phyloP scores from a whole-genome alignment of 2,113 vertebrate species.

The Oreochromis aureus region DNA sequence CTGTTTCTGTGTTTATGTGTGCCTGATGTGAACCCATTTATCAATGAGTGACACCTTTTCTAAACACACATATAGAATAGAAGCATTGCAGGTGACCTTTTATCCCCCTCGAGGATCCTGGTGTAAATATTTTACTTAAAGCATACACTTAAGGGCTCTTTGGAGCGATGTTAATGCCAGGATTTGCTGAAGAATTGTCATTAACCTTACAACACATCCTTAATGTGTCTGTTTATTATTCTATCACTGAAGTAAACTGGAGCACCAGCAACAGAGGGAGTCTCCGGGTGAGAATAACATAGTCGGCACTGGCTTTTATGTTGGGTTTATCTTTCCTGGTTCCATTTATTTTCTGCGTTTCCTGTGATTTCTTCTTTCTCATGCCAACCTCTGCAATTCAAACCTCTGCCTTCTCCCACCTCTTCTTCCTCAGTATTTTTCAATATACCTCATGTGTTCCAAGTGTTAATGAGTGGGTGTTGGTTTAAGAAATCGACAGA shows the following conservation, averaged over 20 bases:
- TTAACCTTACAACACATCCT: conserved; percentile 9
- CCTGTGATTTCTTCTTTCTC: neutral
- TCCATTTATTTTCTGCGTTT: neutral
- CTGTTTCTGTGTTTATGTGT: conserved; percentile 6
- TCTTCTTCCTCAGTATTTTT: neutral
- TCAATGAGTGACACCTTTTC: conserved; percentile 11
- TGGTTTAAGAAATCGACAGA: neutral
- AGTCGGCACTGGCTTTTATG: neutral
- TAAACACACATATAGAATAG: conserved; percentile 34
- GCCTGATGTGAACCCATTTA: conserved; percentile 4
- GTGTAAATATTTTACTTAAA: conserved; percentile 41
- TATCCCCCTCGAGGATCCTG: neutral
- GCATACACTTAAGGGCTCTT: neutral
- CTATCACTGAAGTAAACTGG: neutral
- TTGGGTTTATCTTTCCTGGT: neutral
- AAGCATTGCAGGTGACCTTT: neutral
- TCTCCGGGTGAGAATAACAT: neutral
- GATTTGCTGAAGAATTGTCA: neutral
- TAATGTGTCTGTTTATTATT: conserved; percentile 18
- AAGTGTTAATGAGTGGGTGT: neutral
- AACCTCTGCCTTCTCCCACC: neutral
- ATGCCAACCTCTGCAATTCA: neutral
- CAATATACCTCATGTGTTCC: neutral
- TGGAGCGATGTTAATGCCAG: neutral
- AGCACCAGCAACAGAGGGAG: neutral